Conservation (phyloP, 2,797 vertebrate species). For the Molossus molossus region DNA sequence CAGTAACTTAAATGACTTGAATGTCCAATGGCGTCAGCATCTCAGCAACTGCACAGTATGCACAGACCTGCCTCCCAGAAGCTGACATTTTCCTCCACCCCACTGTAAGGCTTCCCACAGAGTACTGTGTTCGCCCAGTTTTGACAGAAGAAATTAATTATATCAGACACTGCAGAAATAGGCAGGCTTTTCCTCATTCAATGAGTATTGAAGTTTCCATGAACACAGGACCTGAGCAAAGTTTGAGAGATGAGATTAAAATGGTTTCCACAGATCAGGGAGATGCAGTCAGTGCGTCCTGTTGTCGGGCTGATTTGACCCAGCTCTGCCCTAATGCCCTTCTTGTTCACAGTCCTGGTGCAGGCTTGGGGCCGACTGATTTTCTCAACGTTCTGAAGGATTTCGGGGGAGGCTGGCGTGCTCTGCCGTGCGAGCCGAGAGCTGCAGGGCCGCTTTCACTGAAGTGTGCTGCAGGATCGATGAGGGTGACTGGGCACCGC, state of each 20-base stretch:
- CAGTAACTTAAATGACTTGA: not conserved
- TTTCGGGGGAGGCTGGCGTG: not conserved
- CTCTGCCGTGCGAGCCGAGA: not conserved
- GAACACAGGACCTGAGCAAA: not conserved
- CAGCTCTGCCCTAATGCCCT: not conserved
- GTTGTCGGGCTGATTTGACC: not conserved
- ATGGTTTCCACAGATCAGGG: not conserved
- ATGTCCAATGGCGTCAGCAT: not conserved
- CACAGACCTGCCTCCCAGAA: not conserved
- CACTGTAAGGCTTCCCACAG: not conserved
- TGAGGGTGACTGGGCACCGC: not conserved
- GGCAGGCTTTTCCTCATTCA: not conserved
- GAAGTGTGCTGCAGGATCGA: not conserved
- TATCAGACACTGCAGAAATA: constrained; percentile 8
- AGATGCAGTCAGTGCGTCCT: not conserved
- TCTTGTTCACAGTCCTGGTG: not conserved
- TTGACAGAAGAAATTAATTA: constrained; percentile 12
- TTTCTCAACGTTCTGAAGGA: not conserved
- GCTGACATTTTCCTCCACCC: not conserved
- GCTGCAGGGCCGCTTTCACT: not conserved
- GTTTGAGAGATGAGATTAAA: not conserved
- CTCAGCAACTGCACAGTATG: not conserved
- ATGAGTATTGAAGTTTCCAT: not conserved
- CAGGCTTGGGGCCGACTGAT: not conserved
- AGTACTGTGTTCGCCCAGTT: not conserved